Evolutionary conservation across 1,140 invertebrate genomes (phyloP).

Genomic region (Drosophila bocki): DNA sequence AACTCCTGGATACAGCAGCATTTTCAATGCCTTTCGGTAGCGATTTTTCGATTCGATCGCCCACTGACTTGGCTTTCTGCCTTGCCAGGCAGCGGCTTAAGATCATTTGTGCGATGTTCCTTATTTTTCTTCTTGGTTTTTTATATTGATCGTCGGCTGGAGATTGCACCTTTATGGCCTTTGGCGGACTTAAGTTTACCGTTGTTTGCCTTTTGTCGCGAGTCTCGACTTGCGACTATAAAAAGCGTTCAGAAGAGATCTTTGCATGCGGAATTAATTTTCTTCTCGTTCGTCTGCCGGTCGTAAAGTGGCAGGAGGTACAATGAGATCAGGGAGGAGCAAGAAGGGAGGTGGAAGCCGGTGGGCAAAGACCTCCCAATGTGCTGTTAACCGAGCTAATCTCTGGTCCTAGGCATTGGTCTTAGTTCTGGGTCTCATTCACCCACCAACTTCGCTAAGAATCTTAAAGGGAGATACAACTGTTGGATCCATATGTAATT

Average conservation of each 20-base stretch:
- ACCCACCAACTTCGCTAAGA: constrained; percentile 4
- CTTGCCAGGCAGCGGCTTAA: constrained; percentile 29
- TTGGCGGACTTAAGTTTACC: constrained; percentile 48
- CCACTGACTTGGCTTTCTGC: constrained; percentile 38
- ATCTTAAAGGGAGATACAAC: constrained; percentile 25
- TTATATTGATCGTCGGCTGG: constrained; percentile 48
- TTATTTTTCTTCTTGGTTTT: constrained; percentile 21
- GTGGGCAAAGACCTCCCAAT: constrained; percentile 26
- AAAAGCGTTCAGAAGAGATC: constrained; percentile 37
- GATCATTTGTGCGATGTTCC: constrained; percentile 41
- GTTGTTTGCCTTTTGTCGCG: constrained; percentile 45
- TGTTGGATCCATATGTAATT: constrained; percentile 47
- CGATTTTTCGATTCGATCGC: constrained; percentile 41
- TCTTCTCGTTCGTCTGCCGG: constrained; percentile 11
- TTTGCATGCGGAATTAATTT: constrained; percentile 44
- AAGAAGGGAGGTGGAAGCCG: background rate
- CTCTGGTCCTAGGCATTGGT: constrained; percentile 15
- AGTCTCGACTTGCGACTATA: constrained; percentile 22
- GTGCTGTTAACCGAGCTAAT: constrained; percentile 19
- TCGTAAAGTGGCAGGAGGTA: constrained; percentile 25
- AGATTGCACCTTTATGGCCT: constrained; percentile 50
- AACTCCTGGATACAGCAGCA: constrained; percentile 18
- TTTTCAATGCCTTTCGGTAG: constrained; percentile 48
- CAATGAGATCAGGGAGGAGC: background rate
- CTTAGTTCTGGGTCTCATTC: constrained; percentile 3